Evolutionary conservation across 2,888 invertebrate genomes (phyloP).

Genomic region (Chloroclystis v-ata): DNA sequence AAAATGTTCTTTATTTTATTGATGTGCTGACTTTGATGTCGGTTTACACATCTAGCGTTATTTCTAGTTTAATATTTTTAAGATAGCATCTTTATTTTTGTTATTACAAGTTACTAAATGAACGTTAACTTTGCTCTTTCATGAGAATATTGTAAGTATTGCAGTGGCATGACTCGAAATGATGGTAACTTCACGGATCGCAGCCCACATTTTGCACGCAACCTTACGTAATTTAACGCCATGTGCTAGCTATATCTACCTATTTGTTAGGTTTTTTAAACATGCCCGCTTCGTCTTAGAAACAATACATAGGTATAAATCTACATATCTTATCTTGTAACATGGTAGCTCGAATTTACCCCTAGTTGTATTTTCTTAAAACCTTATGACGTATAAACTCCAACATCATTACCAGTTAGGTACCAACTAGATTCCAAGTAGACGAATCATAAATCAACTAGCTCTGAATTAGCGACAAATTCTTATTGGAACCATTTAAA

Average conservation of each 20-base stretch:
- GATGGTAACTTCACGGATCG: conserved; percentile 53
- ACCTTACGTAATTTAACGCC: conserved; percentile 54
- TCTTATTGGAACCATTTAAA: neutral
- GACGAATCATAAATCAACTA: neutral
- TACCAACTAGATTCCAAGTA: conserved; percentile 1
- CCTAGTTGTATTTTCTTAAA: neutral
- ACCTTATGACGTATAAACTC: neutral
- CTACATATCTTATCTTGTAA: neutral
- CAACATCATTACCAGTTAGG: neutral
- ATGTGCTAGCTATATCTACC: conserved; percentile 23
- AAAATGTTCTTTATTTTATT: neutral
- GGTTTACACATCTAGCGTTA: neutral
- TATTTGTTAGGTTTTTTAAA: conserved; percentile 6
- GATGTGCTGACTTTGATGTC: conserved; percentile 2
- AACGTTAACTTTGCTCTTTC: neutral
- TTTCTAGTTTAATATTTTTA: too few species aligned
- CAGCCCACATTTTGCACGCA: conserved; percentile 48
- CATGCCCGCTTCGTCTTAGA: neutral
- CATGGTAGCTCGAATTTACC: neutral
- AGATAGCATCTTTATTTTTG: too few species aligned
- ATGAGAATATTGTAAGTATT: conserved; percentile 26
- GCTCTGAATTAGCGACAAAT: neutral
- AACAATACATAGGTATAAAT: neutral
- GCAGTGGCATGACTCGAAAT: conserved; percentile 45
- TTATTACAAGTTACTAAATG: too few species aligned